Base-by-base conservation (phyloP, 2,797 vertebrate genomes). In the Phyllotis vaccarum region DNA sequence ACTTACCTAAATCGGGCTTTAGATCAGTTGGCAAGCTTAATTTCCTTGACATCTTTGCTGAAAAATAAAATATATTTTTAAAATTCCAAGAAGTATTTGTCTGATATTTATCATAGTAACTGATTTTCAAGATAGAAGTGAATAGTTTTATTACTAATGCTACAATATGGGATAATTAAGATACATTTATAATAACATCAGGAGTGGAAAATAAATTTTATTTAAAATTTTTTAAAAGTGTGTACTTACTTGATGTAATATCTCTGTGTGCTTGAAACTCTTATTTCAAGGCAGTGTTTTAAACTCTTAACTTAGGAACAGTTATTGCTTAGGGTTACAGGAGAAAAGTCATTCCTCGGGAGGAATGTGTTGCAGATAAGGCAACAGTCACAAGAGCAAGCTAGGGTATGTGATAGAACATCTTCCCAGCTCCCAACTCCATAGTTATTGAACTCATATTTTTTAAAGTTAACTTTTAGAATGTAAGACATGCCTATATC, bases 41-140 rank as follows among this genome's bases (percentile, higher is more conserved):
- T 99, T 99, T 99, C 99, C 99, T 99, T 99, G 99, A 99, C 99
- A 99, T 99, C 99, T 99, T 99, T 99, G 99, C 99, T 99, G 99
- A 99, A 99, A 99, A 99, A 99, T 99, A 99, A 99, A 99, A 99
- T 98, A 98, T 97, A 99, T 95, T 97, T 96, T 99, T 98, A 95
- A 98, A 98, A 97, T 96, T 93, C 62, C 87, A 85, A 90, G 95
- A 27, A 95, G 70, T 89, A 94, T 79, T 37, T 97, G 43, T 72
- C 64, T 92, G 24, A 79, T 88, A 68, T 27, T 95, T 83, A 79
- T 86, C 91, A 95, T n/a, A 95, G 58, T 43, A 97, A 95, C 75
- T 97, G 81, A 78, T 93, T 92, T 96, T 96, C 60, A 95, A 96
- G 95, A 93, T 4, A 97, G 93, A 96, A 74, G 82, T 89, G 56